Evolutionary conservation across 2,113 vertebrate species (phyloP), one percentile per base, ranked within the genome.

Genomic region (Agelaius phoeniceus): DNA sequence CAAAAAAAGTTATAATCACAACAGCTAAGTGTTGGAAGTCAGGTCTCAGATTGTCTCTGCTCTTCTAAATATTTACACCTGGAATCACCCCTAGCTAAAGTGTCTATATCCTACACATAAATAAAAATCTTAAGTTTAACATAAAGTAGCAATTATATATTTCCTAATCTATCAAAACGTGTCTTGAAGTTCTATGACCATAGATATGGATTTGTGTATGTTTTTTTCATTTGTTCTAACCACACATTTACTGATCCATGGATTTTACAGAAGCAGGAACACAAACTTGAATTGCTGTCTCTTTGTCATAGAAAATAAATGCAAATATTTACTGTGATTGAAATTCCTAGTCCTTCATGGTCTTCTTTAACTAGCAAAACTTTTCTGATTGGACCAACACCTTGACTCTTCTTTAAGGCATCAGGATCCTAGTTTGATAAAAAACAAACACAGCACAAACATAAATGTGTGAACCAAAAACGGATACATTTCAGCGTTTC

Each of bases 291-390:
- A 74, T 37, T 67, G 26, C 12, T 66, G 22, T 17, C 72, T 75
- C 26, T 23, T 6, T 39, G 28, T 59, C 18, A 84, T 7, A 16
- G 68, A 84, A 94, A 90, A 89, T 13, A 90, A 96, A 95, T 12
- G 22, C 11, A 89, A 95, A 43, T 95, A 97, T 63, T 99, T 98
- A 99, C 99, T 65, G 99, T 99, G 88, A 99, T 99, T 73, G 99
- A 99, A 98, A 99, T 99, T 78, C 99, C 99, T 51, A 99, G 98
- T 49, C 99, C 99, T 98, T 99, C 99, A 11, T 99, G 99, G 59
- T 99, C 99, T 97, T 99, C 99, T 98, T 99, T 99, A 82, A 99
- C 97, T 19, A 99, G 98, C 52, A 99, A 97, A 86, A 99, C 99
- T 98, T 99, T 99, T 84, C 99, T 98, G 94, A 99, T 99, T 20